A percentile compares a stretch with the other conserved stretches of the same genome.
These are phyloP conservation scores for Xanthia togata DNA, from an alignment of 2,888 invertebrate species.

Conservation along the genomic window DNA sequence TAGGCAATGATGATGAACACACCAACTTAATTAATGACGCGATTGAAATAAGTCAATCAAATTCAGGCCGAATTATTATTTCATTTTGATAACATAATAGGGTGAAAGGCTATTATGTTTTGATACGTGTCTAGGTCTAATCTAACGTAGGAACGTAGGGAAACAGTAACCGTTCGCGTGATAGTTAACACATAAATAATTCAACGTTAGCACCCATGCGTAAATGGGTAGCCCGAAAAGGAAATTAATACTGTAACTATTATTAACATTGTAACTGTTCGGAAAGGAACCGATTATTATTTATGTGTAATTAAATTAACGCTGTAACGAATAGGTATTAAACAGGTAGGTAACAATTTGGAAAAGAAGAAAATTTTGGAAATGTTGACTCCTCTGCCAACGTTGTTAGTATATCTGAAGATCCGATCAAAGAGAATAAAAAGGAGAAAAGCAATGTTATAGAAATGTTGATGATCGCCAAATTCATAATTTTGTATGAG, in stretches of 20 bases:
- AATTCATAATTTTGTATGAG: neutral
- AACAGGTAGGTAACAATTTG: neutral
- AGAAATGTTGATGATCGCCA: neutral
- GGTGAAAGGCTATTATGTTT: conserved; percentile 28
- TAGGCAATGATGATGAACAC: conserved; percentile 17
- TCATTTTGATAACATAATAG: conserved; percentile 25
- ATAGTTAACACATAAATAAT: conserved; percentile 64
- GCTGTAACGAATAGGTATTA: neutral
- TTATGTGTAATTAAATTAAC: conserved; percentile 22
- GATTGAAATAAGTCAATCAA: conserved; percentile 32
- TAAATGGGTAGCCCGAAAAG: conserved; percentile 53
- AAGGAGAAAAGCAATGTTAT: neutral
- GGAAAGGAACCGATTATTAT: conserved; percentile 15
- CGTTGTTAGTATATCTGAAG: neutral
- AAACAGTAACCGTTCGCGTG: conserved; percentile 60
- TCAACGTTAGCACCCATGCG: conserved; percentile 51
- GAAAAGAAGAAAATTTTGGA: neutral
- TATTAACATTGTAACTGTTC: conserved; percentile 39
- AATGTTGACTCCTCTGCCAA: neutral
- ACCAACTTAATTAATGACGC: conserved; percentile 16
- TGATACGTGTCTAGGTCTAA: conserved; percentile 56
- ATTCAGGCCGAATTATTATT: conserved; percentile 13
- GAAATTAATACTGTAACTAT: conserved; percentile 57
- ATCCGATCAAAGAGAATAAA: neutral
- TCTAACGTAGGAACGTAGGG: conserved; percentile 30